Conservation (phyloP, 2,888 invertebrate genomes). For the Diogma glabrata region DNA sequence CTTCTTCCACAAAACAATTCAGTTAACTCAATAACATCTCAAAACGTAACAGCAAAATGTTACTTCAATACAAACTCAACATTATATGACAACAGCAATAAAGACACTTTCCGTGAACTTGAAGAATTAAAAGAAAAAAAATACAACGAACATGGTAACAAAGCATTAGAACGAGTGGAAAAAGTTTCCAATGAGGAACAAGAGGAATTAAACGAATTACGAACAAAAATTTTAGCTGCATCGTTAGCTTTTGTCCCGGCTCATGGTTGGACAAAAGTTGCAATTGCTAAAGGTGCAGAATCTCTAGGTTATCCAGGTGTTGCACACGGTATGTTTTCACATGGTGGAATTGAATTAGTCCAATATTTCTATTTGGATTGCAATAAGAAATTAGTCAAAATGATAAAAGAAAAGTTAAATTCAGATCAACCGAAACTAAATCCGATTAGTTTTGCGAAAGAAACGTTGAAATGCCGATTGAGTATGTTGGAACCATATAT, state of each 20-base stretch:
- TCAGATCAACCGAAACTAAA: conserved; percentile 20
- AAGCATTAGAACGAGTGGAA: conserved; percentile 8
- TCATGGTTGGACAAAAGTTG: conserved; percentile 72
- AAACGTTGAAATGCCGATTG: conserved; percentile 64
- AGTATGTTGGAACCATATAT: conserved; percentile 70
- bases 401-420: conserved; percentile 42
- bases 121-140: conserved; percentile 35
- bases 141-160: conserved; percentile 13
- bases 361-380: conserved; percentile 68
- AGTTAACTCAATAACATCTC: too few species aligned
- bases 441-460: conserved; percentile 51
- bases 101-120: conserved; percentile 29
- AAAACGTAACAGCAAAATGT: too few species aligned
- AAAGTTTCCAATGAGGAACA: conserved; percentile 21
- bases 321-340: conserved; percentile 72
- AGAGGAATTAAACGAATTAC: conserved; percentile 41
- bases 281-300: conserved; percentile 67
- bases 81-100: too few species aligned
- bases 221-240: conserved; percentile 57
- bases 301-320: conserved; percentile 68
- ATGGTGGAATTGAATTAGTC: conserved; percentile 72
- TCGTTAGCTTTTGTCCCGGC: conserved; percentile 66
- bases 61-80: too few species aligned
- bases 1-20: too few species aligned
- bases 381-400: conserved; percentile 56